Evolutionary conservation across 2,797 vertebrate genomes (phyloP).

Genomic region (Bryconaethiops microstoma): DNA sequence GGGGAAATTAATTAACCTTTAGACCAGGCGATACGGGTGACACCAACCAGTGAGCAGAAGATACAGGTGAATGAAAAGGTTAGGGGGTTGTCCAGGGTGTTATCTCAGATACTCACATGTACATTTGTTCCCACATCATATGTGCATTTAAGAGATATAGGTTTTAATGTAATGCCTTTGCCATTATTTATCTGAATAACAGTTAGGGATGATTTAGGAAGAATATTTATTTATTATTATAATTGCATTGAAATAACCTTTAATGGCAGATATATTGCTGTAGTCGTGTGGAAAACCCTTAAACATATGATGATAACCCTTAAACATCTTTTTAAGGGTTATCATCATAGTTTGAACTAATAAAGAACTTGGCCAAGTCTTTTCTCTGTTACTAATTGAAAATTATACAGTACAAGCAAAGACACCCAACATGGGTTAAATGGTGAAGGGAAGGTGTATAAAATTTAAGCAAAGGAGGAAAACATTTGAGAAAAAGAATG

Average conservation of each 20-base stretch:
- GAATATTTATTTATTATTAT: background rate
- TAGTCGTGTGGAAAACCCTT: constrained; percentile 11
- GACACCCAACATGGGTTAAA: too few relatives aligned
- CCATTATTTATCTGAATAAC: constrained; percentile 15
- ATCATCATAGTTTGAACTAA: constrained; percentile 8
- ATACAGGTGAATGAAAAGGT: constrained; percentile 73
- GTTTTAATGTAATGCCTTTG: constrained; percentile 9
- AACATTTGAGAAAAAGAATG: background rate
- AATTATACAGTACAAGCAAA: too few relatives aligned
- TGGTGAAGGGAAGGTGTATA: too few relatives aligned
- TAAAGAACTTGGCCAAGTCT: constrained; percentile 4
- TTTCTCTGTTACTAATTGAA: too few relatives aligned
- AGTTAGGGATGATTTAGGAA: background rate
- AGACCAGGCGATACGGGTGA: constrained; percentile 63
- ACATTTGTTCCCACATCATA: constrained; percentile 22
- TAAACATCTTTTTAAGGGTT: too few relatives aligned
- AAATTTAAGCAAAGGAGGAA: too few relatives aligned
- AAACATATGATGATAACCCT: too few relatives aligned
- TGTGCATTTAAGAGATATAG: background rate
- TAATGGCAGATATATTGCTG: background rate
- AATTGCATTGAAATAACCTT: constrained; percentile 14
- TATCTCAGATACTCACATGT: constrained; percentile 5
- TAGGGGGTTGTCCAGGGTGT: constrained; percentile 61
- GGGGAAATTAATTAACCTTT: constrained; percentile 79
- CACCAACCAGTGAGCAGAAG: constrained; percentile 58